Evolutionary conservation across 2,888 invertebrate genomes (phyloP).

Genomic region (Leistus spinibarbis): DNA sequence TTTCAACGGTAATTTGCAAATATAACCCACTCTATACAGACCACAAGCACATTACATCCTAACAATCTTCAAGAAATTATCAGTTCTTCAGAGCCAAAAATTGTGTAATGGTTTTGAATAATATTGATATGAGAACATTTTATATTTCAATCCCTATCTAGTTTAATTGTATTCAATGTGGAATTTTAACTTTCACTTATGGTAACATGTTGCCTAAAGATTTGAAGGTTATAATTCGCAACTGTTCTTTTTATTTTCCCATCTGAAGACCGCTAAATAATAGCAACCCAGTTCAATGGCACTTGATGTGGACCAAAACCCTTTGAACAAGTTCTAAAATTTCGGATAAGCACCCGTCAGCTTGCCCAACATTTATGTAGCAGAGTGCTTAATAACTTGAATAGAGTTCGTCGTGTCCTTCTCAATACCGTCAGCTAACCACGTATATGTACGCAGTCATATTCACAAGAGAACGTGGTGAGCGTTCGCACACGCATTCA

Average conservation of each 20-base stretch:
- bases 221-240: no score
- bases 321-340: conserved; percentile 2
- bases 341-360: neutral
- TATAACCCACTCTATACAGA: neutral
- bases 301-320: neutral
- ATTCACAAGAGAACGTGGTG: conserved; percentile 3
- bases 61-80: no score
- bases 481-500: conserved; percentile 6
- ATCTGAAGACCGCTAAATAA: neutral
- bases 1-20: conserved; percentile 25
- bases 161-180: no score
- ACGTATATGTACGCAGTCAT: neutral
- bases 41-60: neutral
- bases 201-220: neutral
- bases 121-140: no score
- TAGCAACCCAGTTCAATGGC: neutral
- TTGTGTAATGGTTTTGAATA: no score
- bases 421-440: neutral
- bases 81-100: no score
- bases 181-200: neutral
- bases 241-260: neutral
- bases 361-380: neutral
- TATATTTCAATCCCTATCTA: no score
- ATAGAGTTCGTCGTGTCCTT: neutral
- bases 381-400: neutral